Percentiles rank a stretch among this genome's conserved stretches.
These are phyloP conservation scores for Mus musculus DNA, from an alignment of 2,113 vertebrate species.

Conservation along the genomic window DNA sequence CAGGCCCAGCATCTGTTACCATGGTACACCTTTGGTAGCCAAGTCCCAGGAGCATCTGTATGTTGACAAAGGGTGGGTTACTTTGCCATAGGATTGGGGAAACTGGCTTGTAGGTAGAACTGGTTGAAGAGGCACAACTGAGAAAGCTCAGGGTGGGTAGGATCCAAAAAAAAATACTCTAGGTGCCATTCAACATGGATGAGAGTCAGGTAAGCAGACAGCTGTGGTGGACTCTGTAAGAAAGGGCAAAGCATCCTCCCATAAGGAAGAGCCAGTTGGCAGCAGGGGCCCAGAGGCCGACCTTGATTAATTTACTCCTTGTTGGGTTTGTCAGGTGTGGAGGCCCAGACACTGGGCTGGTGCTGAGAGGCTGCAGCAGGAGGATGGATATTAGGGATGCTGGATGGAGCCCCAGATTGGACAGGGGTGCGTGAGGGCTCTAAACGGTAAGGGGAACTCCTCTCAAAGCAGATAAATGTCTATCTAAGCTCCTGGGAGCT, in stretches of 20 bases:
- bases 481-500: not conserved
- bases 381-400: not conserved
- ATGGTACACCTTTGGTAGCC: not conserved
- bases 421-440: fast-evolving
- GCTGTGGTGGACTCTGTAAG: not conserved
- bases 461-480: not conserved
- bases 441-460: not conserved
- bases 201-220: not conserved
- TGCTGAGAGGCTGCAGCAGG: not conserved
- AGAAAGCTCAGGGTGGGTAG: not conserved
- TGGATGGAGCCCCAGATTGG: no score
- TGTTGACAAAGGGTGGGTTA: not conserved
- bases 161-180: not conserved
- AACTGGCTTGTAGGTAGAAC: not conserved
- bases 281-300: conserved; percentile 73
- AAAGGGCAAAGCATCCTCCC: conserved; percentile 78
- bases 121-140: not conserved
- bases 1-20: not conserved
- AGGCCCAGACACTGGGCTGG: not conserved
- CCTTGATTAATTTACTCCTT: conserved; percentile 83
- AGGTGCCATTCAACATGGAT: not conserved
- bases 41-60: not conserved
- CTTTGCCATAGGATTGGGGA: not conserved
- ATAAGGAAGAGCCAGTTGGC: conserved; percentile 65
- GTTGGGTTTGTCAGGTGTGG: conserved; percentile 78